Evolutionary conservation across 2,888 invertebrate genomes (phyloP).

Genomic region (Xylota sylvarum): DNA sequence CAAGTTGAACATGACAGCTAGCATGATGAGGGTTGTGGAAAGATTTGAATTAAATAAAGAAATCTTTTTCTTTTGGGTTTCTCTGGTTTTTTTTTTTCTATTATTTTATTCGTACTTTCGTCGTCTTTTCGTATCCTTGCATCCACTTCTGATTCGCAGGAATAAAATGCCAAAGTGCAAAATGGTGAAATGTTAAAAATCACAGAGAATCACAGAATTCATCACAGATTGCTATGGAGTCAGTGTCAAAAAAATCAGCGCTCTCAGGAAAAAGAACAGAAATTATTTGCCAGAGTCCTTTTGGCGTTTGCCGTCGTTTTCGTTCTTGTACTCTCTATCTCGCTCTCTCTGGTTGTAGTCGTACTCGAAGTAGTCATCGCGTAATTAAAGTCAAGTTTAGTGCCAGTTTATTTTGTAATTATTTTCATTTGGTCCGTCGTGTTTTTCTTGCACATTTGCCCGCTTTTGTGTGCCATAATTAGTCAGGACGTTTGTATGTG

Average conservation of each 20-base stretch:
- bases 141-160: conserved; percentile 2
- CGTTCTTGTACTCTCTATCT: neutral
- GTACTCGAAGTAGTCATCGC: conserved; percentile 60
- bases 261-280: conserved; percentile 4
- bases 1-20: conserved; percentile 77
- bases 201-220: conserved; percentile 60
- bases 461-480: conserved; percentile 68
- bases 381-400: conserved; percentile 76
- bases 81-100: conserved; percentile 7
- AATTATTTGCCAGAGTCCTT: conserved; percentile 31
- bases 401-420: conserved; percentile 77
- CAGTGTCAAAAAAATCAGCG: conserved; percentile 42
- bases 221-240: conserved; percentile 60
- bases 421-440: conserved; percentile 73
- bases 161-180: conserved; percentile 71
- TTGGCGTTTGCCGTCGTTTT: conserved; percentile 38
- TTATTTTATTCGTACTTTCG: neutral
- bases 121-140: conserved; percentile 15
- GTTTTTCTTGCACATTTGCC: conserved; percentile 56
- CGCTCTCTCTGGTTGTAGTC: neutral
- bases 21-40: conserved; percentile 75
- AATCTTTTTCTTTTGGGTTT: conserved; percentile 31
- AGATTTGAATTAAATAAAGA: conserved; percentile 74
- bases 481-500: conserved; percentile 69
- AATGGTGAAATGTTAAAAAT: conserved; percentile 69